Evolutionary conservation across 2,888 invertebrate species (phyloP), one percentile per base, ranked within the genome.

Genomic region (Bedellia somnulentella): DNA sequence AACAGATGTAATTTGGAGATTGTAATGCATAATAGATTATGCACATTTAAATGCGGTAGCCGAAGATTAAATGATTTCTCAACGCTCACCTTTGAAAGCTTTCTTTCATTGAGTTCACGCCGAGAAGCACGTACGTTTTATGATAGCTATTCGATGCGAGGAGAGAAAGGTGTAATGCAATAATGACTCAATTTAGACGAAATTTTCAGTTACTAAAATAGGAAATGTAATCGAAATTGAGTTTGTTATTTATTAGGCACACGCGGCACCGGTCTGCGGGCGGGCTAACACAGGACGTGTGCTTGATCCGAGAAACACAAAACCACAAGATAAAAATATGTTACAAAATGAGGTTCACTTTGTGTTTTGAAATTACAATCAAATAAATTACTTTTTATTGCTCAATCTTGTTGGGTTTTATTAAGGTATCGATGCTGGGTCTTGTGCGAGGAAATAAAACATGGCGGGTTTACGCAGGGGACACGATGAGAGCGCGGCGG

Each of bases 351-450:
- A 71, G 71, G 52, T 52, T 66, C 67, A 70, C 66, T 73, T 71
- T 71, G 70, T 75, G 70, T 71, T 73, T 71, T 71, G 68, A 70
- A 73, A 75, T 73, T 71, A 75, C 75, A 73, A 70, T 73, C 71
- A 67, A 68, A 75, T 75, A 75, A 75, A 75, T 75, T 75, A 73
- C 70, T 54, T 73, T 75, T 75, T 75, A 75, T 75, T 75, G 68
- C 73, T 75, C 73, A 75, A 75, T 75, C 71, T 71, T 56, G 73
- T 73, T 73, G 67, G 67, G 54, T 73, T 73, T 73, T 75, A 73
- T 73, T 70, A 71, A 70, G 73, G 75, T 73, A 70, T 66, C 70
- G 70, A 64, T 60, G 56, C 62, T 66, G 63, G n/a, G n/a, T n/a
- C n/a, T n/a, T 61, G 60, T 57, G 58, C 52, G 57, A 59, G 59